A percentile compares a stretch with the other conserved stretches of the same genome.
Conservation (phyloP, 2,888 invertebrate species). For the Lepidocyrtoides sp. region DNA sequence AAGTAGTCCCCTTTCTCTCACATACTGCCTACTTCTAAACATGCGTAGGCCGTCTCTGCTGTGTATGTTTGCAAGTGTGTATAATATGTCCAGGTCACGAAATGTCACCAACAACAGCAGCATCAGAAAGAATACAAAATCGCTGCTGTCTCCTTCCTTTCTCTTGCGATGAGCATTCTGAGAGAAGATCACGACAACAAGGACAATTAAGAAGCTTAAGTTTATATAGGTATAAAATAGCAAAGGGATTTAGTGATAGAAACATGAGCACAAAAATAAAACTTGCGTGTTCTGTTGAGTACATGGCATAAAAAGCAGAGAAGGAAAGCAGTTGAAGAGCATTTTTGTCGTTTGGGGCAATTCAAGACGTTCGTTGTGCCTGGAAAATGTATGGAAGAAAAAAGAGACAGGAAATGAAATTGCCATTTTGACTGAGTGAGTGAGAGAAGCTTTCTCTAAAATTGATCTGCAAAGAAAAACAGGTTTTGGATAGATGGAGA, state of each 20-base stretch:
- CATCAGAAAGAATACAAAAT: not conserved
- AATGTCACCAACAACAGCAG: constrained; percentile 9
- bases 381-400: not conserved
- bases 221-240: not conserved
- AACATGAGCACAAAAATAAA: not conserved
- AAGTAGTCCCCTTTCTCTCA: not conserved
- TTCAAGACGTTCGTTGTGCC: not conserved
- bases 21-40: too few species aligned
- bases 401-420: not conserved
- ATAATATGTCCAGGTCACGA: not conserved
- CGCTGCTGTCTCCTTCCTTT: not conserved
- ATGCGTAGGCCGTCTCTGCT: not conserved
- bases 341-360: not conserved
- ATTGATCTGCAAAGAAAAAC: not conserved
- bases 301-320: not conserved
- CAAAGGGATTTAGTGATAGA: not conserved
- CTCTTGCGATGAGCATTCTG: not conserved
- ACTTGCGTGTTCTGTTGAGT: not conserved
- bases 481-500: not conserved
- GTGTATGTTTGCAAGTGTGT: not conserved
- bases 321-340: too few species aligned
- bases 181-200: not conserved
- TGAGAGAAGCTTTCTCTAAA: not conserved
- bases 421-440: not conserved
- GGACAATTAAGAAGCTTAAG: constrained; percentile 40